These are phyloP conservation scores for Bombus turneri DNA, from an alignment of 1,140 invertebrate genomes.

Conservation along the genomic window DNA sequence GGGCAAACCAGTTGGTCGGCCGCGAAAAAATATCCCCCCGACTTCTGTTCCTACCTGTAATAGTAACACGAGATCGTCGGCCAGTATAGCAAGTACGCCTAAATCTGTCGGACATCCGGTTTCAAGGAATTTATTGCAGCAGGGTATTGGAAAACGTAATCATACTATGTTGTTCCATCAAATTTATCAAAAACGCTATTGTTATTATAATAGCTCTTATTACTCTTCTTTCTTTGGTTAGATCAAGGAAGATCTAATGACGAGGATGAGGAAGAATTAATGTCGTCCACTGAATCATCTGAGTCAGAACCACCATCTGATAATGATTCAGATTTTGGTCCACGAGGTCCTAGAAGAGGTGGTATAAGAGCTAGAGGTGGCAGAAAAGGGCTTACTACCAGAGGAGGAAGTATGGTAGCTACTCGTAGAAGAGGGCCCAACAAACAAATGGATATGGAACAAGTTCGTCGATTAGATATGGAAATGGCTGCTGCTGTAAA, in stretches of 20 bases:
- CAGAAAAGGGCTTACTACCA: conserved; percentile 78
- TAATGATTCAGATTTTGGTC: conserved; percentile 80
- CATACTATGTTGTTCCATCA: background rate
- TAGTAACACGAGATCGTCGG: conserved; percentile 37
- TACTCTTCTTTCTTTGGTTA: background rate
- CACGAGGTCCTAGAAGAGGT: conserved; percentile 72
- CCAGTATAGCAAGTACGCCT: conserved; percentile 42
- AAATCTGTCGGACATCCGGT: conserved; percentile 54
- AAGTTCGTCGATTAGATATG: conserved; percentile 77
- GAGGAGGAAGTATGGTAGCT: conserved; percentile 76
- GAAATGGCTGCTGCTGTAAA: conserved; percentile 81
- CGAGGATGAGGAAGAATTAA: conserved; percentile 65
- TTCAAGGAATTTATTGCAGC: conserved; percentile 51
- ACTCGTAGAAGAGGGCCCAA: conserved; percentile 73
- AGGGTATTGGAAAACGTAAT: conserved; percentile 49
- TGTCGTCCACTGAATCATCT: conserved; percentile 75
- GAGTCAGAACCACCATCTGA: conserved; percentile 77
- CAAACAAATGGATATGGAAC: conserved; percentile 79
- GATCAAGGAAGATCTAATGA: conserved; percentile 57
- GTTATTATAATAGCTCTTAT: background rate
- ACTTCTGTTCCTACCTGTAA: background rate
- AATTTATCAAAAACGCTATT: background rate
- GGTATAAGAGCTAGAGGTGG: conserved; percentile 76
- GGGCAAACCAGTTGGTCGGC: conserved; percentile 55
- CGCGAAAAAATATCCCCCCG: conserved; percentile 46